Evolutionary conservation across 2,797 vertebrate species (phyloP).

Genomic region (Sandelia bainsii): DNA sequence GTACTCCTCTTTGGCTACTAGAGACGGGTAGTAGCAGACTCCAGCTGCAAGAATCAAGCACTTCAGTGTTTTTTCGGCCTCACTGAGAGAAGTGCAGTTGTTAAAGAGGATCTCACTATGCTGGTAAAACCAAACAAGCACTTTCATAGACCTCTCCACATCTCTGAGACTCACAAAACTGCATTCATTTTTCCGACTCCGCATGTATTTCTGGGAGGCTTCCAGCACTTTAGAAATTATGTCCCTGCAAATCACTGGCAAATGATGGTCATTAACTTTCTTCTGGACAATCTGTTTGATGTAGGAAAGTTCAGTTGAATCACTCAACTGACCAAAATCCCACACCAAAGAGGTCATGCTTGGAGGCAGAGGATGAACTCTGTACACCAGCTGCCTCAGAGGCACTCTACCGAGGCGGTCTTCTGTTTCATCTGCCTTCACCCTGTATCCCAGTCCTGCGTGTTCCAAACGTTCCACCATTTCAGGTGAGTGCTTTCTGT

Average conservation of each 20-base stretch:
- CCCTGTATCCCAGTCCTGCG: conserved; percentile 86
- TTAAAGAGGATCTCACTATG: conserved; percentile 69
- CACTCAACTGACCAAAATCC: conserved; percentile 88
- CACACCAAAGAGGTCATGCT: conserved; percentile 87
- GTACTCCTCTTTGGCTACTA: conserved; percentile 79
- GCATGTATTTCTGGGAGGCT: conserved; percentile 83
- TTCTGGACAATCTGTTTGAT: conserved; percentile 84
- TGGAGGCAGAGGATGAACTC: conserved; percentile 87
- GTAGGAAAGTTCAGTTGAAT: conserved; percentile 82
- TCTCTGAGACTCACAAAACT: conserved; percentile 88
- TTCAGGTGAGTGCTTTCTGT: conserved; percentile 82
- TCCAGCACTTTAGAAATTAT: conserved; percentile 80
- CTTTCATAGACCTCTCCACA: conserved; percentile 85
- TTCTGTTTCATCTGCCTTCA: conserved; percentile 83
- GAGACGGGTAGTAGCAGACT: conserved; percentile 86
- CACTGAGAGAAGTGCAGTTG: neutral
- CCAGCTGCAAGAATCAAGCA: conserved; percentile 83
- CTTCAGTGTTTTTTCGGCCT: conserved; percentile 60
- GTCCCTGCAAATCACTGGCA: conserved; percentile 61
- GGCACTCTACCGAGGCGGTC: conserved; percentile 87
- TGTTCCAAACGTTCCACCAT: conserved; percentile 85
- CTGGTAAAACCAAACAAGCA: conserved; percentile 85
- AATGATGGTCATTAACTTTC: conserved; percentile 48
- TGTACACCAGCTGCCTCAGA: conserved; percentile 87
- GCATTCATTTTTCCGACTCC: conserved; percentile 80